Conservation (phyloP, 2,113 vertebrate genomes). For the Cacatua alba region DNA sequence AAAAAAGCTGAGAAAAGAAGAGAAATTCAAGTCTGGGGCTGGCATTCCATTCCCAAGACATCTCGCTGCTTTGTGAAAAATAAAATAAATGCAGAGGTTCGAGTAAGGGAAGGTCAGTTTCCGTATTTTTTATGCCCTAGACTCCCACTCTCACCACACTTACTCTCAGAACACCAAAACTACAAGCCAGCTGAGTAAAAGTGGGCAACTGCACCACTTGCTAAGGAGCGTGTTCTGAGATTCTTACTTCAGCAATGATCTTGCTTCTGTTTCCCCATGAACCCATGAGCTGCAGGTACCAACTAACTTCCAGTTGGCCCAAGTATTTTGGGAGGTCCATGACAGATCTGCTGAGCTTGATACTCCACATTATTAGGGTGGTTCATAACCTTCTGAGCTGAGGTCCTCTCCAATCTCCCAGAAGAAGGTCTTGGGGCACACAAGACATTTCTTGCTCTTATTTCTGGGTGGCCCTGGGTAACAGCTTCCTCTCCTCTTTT, state of each 20-base stretch:
- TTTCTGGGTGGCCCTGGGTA: neutral
- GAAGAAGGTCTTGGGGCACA: neutral
- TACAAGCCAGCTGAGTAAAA: constrained; percentile 45
- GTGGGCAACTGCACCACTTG: neutral
- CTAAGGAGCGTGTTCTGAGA: neutral
- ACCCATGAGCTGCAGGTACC: neutral
- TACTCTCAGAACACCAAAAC: constrained; percentile 34
- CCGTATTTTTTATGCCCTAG: neutral
- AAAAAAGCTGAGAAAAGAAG: constrained; percentile 7
- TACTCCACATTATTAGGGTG: neutral
- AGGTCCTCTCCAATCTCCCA: neutral
- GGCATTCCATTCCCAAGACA: constrained; percentile 10
- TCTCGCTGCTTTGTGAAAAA: neutral
- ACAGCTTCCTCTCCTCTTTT: neutral
- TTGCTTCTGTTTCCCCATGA: neutral
- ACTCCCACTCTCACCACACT: neutral
- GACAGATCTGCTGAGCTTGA: neutral
- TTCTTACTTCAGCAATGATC: neutral
- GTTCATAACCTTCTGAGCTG: neutral
- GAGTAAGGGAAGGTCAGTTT: neutral
- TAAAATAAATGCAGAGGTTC: neutral
- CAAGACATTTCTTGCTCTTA: neutral
- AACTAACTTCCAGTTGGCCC: neutral
- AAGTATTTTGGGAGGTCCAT: neutral
- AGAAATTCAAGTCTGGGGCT: neutral